A percentile compares a stretch with the other conserved stretches of the same genome.
These are phyloP conservation scores for Plecturocebus donacophilus DNA, from an alignment of 2,113 vertebrate genomes.

Conservation along the genomic window DNA sequence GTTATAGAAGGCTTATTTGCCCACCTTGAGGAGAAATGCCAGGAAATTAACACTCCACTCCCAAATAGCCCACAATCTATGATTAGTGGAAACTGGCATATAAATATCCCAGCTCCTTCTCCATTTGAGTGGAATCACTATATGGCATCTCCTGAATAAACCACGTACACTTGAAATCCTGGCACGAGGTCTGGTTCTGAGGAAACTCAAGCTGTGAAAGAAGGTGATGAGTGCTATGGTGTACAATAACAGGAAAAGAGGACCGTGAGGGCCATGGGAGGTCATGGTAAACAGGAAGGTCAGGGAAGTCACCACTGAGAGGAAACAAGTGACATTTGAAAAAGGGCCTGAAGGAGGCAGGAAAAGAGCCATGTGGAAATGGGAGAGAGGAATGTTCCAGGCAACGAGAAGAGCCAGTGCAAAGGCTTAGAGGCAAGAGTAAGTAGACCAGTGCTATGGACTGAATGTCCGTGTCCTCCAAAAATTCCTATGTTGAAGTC, in stretches of 20 bases:
- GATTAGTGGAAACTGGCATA: not conserved
- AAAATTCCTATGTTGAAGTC: not conserved
- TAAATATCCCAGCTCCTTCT: not conserved
- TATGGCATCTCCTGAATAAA: not conserved
- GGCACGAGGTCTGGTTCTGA: not conserved
- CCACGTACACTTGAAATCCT: not conserved
- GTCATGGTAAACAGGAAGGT: not conserved
- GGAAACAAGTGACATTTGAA: not conserved
- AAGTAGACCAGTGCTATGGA: not conserved
- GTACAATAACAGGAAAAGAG: not conserved
- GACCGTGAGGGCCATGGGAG: no score
- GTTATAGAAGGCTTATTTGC: not conserved
- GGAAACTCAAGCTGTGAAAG: not conserved
- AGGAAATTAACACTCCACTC: not conserved
- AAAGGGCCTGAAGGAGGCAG: not conserved
- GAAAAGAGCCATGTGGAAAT: not conserved
- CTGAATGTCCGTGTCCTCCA: not conserved
- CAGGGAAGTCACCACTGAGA: not conserved
- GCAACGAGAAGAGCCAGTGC: not conserved
- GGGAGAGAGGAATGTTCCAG: not conserved
- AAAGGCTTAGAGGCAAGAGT: not conserved
- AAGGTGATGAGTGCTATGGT: not conserved
- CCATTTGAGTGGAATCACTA: not conserved
- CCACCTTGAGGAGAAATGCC: not conserved
- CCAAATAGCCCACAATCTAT: not conserved